Base-by-base conservation (phyloP, 2,888 invertebrate species). In the Torymus auratus region DNA sequence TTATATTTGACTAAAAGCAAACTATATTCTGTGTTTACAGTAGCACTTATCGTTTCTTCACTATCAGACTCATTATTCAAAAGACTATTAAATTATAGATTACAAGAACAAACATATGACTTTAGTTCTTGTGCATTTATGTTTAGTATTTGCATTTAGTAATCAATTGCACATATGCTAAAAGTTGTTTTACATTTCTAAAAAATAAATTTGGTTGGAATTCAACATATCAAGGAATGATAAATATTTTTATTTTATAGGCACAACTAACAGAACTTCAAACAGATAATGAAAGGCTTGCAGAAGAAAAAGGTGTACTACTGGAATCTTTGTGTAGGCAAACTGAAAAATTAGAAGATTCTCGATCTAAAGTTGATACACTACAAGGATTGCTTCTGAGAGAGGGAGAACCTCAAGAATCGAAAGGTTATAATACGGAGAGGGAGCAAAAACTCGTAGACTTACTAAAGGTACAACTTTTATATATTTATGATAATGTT, bases 291-390 rank as follows among this genome's bases (percentile, higher is more conserved):
- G 96, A 97, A 83, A 93, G 96, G 78, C 92, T 98, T 53, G 94
- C 95, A 7, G 97, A 97, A 85, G 98, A 98, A 91, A 97, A 98
- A 89, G 95, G 95, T 85, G 95, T 98, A 65, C 93, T 98, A 85
- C 93, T 98, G 70, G 97, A 98, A 90, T 97, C 98, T 17, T 92
- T 98, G 58, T 97, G 97, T 89, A 93, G 97, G 17, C 98, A 98
- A 91, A 97, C 97, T 0, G 97, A 97, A 91, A 96, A 97, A 89
- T 92, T 98, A 0, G 97, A 97, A 89, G 97, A 97, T 87, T 95
- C 96, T 50, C 93, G 97, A 75, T 94, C 95, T 10, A 96, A 95
- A 91, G 96, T 97, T 81, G 96, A 96, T 85, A 96, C 96, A 0
- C 91, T 98, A 64, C 96, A 97, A 89, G 96, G 95, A 87, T 91